A percentile compares a stretch with the other conserved stretches of the same genome.
phyloP scores from a whole-genome alignment of 2,113 vertebrate species.

The Halichoeres trimaculatus region DNA sequence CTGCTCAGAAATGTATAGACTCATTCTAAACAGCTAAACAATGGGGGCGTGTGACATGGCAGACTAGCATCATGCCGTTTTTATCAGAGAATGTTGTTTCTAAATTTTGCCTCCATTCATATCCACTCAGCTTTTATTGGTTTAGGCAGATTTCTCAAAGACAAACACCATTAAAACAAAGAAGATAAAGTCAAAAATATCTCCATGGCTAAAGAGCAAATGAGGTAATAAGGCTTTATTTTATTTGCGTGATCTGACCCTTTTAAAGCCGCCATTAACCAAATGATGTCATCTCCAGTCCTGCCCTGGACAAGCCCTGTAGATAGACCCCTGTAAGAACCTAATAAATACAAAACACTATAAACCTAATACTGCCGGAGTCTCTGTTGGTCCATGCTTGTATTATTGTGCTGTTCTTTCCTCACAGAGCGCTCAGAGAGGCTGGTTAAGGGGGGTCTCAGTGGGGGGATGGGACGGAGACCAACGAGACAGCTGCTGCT shows the following conservation, averaged over 20 bases:
- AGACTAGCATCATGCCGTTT: too few species aligned
- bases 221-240: background rate
- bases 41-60: too few species aligned
- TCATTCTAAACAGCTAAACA: background rate
- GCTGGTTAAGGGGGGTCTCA: background rate
- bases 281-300: background rate
- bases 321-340: background rate
- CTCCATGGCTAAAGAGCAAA: background rate
- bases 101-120: too few species aligned
- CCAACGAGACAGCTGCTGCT: slow-evolving; percentile 47
- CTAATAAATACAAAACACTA: slow-evolving; percentile 13
- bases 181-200: background rate
- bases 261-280: background rate
- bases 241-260: background rate
- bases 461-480: slow-evolving; percentile 39
- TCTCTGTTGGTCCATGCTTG: slow-evolving; percentile 10
- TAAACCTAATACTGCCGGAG: background rate
- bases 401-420: slow-evolving; percentile 21
- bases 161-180: background rate
- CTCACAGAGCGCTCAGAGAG: background rate
- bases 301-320: background rate
- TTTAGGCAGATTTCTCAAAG: too few species aligned
- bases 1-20: background rate
- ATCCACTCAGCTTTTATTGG: too few species aligned
- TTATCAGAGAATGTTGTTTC: too few species aligned